phyloP scores from a whole-genome alignment of 2,888 invertebrate species.

The Mesochorus sp. region DNA sequence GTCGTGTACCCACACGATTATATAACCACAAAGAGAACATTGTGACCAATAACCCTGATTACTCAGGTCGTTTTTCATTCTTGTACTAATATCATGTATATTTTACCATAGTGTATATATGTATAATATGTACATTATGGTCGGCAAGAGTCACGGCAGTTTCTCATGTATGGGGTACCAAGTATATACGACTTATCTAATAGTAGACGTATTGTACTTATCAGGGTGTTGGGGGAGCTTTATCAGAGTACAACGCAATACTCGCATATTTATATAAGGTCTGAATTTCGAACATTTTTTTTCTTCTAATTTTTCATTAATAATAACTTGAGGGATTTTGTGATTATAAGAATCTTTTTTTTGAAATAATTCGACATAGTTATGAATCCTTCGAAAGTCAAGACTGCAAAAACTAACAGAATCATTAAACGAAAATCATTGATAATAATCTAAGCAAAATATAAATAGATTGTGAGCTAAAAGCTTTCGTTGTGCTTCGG shows the following conservation, averaged over 20 bases:
- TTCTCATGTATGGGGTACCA: neutral
- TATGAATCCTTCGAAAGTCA: no score
- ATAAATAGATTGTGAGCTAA: no score
- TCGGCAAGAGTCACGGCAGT: neutral
- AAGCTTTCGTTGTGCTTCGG: no score
- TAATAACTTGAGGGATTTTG: no score
- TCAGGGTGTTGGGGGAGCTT: no score
- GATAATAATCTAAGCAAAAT: no score
- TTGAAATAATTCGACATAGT: no score
- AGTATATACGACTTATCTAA: neutral
- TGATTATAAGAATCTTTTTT: no score
- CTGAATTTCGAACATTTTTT: neutral
- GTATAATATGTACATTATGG: neutral
- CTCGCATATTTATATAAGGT: neutral
- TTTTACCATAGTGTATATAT: neutral
- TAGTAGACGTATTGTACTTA: neutral
- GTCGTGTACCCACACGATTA: constrained; percentile 14
- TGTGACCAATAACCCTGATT: constrained; percentile 2
- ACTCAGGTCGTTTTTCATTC: neutral
- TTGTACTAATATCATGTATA: neutral
- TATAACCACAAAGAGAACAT: constrained; percentile 13
- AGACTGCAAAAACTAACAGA: no score
- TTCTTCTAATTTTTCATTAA: no score
- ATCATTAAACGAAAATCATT: no score
- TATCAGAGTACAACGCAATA: neutral